phyloP scores from a whole-genome alignment of 2,888 invertebrate species.

The Steinernema hermaphroditum region DNA sequence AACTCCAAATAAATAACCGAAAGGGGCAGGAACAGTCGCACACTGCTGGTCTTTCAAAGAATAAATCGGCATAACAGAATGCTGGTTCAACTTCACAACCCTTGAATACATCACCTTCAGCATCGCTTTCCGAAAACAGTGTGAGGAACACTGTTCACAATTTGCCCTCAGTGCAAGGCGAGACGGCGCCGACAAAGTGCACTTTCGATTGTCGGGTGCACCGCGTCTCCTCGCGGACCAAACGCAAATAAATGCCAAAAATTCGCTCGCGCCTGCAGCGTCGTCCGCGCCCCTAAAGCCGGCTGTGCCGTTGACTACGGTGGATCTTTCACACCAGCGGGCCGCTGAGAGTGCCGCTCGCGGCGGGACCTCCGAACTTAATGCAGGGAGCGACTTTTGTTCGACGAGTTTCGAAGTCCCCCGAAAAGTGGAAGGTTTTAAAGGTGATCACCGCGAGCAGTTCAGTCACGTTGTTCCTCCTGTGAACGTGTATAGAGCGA shows the following conservation, averaged over 20 bases:
- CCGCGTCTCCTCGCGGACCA: neutral
- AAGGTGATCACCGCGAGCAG: neutral
- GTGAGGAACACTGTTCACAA: too few relatives aligned
- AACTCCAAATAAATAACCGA: neutral
- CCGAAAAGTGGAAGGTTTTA: neutral
- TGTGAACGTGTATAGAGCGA: slow-evolving; percentile 22
- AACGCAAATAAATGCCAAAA: neutral
- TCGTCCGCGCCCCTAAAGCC: neutral
- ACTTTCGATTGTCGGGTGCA: neutral
- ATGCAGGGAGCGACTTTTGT: neutral
- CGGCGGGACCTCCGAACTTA: neutral
- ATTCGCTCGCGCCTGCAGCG: neutral
- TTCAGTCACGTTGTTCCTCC: neutral
- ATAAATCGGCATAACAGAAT: too few relatives aligned
- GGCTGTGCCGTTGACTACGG: neutral
- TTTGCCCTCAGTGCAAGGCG: neutral
- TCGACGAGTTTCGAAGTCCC: neutral
- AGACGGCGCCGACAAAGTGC: neutral
- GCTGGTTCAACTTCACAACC: too few relatives aligned
- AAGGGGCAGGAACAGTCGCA: too few relatives aligned
- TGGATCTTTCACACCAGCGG: neutral
- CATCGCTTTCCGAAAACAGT: too few relatives aligned
- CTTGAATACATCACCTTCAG: too few relatives aligned
- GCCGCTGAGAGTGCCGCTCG: neutral
- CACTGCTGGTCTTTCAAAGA: too few relatives aligned